Percentiles rank a stretch among this genome's conserved stretches.
Evolutionary conservation across 2,888 invertebrate species (phyloP).

Genomic region (Entomobrya multifasciata): DNA sequence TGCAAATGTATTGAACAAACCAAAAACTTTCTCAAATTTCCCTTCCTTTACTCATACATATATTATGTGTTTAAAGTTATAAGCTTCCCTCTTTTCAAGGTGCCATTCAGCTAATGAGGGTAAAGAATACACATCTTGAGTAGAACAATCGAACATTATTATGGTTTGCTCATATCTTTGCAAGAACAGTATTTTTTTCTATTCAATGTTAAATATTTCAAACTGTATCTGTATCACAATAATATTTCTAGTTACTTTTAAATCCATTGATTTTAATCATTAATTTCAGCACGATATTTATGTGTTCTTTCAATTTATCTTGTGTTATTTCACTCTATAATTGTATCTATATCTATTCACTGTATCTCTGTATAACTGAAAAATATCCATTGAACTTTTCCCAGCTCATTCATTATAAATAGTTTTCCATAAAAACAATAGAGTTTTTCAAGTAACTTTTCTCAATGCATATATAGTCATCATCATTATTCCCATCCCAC

Average conservation of each 20-base stretch:
- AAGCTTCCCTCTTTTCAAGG: neutral
- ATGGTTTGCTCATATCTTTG: neutral
- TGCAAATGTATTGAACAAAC: constrained; percentile 29
- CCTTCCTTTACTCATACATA: neutral
- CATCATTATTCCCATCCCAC: neutral
- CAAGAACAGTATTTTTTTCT: too few species aligned
- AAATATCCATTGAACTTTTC: constrained; percentile 28
- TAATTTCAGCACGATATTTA: neutral
- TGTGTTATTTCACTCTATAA: too few species aligned
- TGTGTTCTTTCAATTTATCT: too few species aligned
- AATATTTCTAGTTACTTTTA: neutral
- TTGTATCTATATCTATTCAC: too few species aligned
- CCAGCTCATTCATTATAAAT: constrained; percentile 29
- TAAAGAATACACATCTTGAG: neutral
- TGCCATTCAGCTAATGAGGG: neutral
- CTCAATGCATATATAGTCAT: constrained; percentile 17
- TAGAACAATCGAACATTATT: neutral
- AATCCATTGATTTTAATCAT: constrained; percentile 19
- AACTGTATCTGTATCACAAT: too few species aligned
- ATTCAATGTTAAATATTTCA: too few species aligned
- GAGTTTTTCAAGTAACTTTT: neutral
- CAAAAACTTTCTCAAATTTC: constrained; percentile 22
- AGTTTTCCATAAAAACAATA: constrained; percentile 20
- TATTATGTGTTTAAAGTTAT: neutral
- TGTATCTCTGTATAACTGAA: neutral